Percentiles rank a stretch among this genome's conserved stretches.
These are phyloP conservation scores for Delichon dasypus DNA, from an alignment of 2,797 vertebrate genomes.

Conservation along the genomic window DNA sequence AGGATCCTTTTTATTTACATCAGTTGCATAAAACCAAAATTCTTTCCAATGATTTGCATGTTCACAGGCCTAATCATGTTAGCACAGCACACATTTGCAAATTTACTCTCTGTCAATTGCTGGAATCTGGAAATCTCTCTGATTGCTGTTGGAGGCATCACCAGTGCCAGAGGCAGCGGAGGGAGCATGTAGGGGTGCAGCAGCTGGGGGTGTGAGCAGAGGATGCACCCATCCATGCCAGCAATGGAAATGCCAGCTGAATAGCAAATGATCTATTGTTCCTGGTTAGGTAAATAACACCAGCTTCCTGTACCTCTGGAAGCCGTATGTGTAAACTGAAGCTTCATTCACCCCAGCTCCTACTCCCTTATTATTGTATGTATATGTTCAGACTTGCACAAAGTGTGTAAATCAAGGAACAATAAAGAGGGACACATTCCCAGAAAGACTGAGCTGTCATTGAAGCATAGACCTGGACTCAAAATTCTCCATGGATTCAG, in stretches of 20 bases:
- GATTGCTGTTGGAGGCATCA: not conserved
- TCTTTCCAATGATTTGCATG: constrained; percentile 52
- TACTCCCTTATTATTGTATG: not conserved
- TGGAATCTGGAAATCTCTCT: constrained; percentile 41
- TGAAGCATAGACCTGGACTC: not conserved
- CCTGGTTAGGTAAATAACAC: constrained; percentile 2
- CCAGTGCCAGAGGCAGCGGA: not conserved
- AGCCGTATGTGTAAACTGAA: not conserved
- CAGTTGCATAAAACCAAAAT: constrained; percentile 42
- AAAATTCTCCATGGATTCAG: not conserved
- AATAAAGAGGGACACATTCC: not conserved
- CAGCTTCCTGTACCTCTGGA: constrained; percentile 5
- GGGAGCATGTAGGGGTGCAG: constrained; percentile 39
- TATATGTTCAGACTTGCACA: not conserved
- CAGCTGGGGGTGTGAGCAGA: not conserved
- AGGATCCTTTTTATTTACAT: constrained; percentile 52
- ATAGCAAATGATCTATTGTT: constrained; percentile 9
- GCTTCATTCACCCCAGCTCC: not conserved
- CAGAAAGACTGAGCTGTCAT: not conserved
- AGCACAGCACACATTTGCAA: constrained; percentile 25
- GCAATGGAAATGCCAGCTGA: not conserved
- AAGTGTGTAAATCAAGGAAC: not conserved
- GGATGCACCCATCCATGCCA: not conserved
- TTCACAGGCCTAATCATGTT: constrained; percentile 48
- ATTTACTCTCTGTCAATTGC: constrained; percentile 7